Conservation (phyloP, 2,888 invertebrate species). For the Petrolisthes cinctipes region DNA sequence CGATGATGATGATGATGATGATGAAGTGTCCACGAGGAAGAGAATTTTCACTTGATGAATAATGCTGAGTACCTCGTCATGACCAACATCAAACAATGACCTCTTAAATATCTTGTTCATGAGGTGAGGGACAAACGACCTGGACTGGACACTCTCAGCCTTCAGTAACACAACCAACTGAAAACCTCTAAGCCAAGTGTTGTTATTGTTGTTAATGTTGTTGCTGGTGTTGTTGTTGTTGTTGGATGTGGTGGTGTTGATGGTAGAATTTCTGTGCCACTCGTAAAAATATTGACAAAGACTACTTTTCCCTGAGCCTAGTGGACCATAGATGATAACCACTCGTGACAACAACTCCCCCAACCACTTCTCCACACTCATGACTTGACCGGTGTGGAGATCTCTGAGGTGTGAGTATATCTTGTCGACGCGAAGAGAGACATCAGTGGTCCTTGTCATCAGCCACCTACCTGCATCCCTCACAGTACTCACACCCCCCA, state of each 20-base stretch:
- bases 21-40: conserved; percentile 36
- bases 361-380: conserved; percentile 17
- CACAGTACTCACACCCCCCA: neutral
- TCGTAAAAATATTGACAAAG: conserved; percentile 28
- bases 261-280: conserved; percentile 11
- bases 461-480: conserved; percentile 25
- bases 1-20: no score
- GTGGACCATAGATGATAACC: conserved; percentile 37
- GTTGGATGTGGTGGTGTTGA: neutral
- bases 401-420: neutral
- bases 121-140: conserved; percentile 27
- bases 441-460: neutral
- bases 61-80: conserved; percentile 1
- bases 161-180: conserved; percentile 24
- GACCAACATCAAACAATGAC: neutral
- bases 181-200: neutral
- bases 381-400: neutral
- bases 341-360: conserved; percentile 9
- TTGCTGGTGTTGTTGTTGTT: no score
- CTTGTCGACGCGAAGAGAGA: neutral
- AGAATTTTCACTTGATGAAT: conserved; percentile 31
- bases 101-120: conserved; percentile 2
- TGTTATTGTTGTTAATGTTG: no score
- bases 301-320: conserved; percentile 53
- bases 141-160: neutral